These are phyloP conservation scores for Quadroppia sp. DNA, from an alignment of 2,888 invertebrate species.

Conservation along the genomic window DNA sequence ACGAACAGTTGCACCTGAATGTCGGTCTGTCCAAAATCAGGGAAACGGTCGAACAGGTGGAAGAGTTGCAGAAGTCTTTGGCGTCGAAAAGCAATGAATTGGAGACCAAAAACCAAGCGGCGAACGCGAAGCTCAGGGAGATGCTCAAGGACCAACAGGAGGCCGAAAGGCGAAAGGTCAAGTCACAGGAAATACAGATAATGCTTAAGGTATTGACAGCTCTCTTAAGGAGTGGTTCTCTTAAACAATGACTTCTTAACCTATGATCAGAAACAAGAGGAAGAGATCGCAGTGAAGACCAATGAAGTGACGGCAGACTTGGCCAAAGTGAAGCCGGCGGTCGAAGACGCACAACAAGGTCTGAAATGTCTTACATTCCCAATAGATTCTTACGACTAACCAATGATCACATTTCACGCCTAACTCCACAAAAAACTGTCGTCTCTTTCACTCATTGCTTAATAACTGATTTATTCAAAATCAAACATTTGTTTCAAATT, in stretches of 20 bases:
- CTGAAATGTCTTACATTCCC: neutral
- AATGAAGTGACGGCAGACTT: conserved; percentile 92
- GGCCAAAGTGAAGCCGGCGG: conserved; percentile 96
- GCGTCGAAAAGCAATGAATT: conserved; percentile 78
- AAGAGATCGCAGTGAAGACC: conserved; percentile 88
- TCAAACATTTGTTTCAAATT: no score
- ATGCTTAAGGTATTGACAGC: conserved; percentile 56
- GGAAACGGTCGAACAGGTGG: conserved; percentile 98
- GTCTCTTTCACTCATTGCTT: conserved; percentile 36
- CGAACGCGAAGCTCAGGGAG: conserved; percentile 96
- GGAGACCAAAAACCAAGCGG: conserved; percentile 96
- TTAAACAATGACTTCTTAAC: neutral
- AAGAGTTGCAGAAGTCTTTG: conserved; percentile 97
- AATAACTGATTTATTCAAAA: conserved; percentile 28
- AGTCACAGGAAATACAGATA: conserved; percentile 93
- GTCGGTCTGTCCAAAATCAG: conserved; percentile 98
- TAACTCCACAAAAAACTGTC: neutral
- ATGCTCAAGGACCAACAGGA: conserved; percentile 99
- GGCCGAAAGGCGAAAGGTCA: conserved; percentile 97
- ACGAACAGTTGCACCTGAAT: conserved; percentile 96
- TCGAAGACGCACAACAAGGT: conserved; percentile 93
- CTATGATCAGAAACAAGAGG: conserved; percentile 65
- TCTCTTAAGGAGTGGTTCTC: neutral
- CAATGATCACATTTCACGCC: conserved; percentile 13
- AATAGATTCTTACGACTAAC: conserved; percentile 29